These are phyloP conservation scores for Exephanes ischioxanthus DNA, from an alignment of 2,888 invertebrate species.

Conservation along the genomic window DNA sequence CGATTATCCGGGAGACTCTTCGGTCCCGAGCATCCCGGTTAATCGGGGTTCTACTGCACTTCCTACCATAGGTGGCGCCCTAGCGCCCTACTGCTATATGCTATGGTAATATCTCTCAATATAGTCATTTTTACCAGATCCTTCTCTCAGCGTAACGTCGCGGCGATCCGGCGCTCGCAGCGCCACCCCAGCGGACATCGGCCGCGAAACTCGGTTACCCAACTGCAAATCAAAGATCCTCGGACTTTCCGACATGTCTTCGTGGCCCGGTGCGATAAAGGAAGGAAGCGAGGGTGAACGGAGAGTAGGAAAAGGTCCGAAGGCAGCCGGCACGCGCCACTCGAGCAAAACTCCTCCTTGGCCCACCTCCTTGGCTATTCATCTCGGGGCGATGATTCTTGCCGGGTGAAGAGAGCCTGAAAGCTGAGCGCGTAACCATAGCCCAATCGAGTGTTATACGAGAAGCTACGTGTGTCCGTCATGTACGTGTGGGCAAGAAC, in stretches of 20 bases:
- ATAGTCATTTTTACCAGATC: too few relatives aligned
- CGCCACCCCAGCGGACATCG: neutral
- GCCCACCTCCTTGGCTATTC: slow-evolving; percentile 29
- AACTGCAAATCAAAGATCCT: neutral
- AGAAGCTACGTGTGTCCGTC: neutral
- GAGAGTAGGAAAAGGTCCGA: slow-evolving; percentile 40
- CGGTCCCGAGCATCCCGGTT: too few relatives aligned
- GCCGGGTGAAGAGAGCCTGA: slow-evolving; percentile 49
- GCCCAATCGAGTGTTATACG: slow-evolving; percentile 26
- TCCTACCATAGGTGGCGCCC: too few relatives aligned
- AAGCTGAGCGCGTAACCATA: slow-evolving; percentile 38
- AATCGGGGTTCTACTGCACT: too few relatives aligned
- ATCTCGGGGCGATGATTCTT: slow-evolving; percentile 72
- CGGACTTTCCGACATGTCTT: neutral
- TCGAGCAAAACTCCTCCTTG: slow-evolving; percentile 73
- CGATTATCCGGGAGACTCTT: too few relatives aligned
- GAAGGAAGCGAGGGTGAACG: neutral
- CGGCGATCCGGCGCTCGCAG: neutral
- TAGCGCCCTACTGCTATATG: too few relatives aligned
- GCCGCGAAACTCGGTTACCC: neutral
- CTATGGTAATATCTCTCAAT: too few relatives aligned
- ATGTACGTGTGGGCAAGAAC: slow-evolving; percentile 11
- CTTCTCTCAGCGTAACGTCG: neutral
- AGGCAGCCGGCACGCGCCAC: slow-evolving; percentile 81
- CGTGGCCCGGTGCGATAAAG: neutral